Conservation (phyloP, 2,888 invertebrate genomes). For the Coremacera marginata region DNA sequence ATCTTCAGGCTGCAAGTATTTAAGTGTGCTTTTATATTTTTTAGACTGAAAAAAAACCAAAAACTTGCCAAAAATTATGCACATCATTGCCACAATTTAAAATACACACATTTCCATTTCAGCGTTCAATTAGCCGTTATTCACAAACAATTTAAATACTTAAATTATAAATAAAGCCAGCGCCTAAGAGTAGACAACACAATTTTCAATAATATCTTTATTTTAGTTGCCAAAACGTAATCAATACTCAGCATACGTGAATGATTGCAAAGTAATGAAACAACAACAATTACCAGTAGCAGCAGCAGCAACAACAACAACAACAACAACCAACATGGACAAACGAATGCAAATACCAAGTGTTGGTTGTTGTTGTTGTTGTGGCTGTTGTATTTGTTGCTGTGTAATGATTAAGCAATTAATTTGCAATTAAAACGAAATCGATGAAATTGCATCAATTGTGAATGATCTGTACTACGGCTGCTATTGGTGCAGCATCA, state of each 20-base stretch:
- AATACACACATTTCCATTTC: too few species aligned
- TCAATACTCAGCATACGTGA: conserved; percentile 28
- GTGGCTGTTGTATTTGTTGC: conserved; percentile 43
- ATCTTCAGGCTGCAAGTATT: too few species aligned
- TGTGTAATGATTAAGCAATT: conserved; percentile 63
- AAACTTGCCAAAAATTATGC: too few species aligned
- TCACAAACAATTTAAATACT: too few species aligned
- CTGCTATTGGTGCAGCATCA: conserved; percentile 5
- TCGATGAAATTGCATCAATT: conserved; percentile 32
- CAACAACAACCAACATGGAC: neutral
- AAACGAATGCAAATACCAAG: neutral
- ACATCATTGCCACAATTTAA: too few species aligned
- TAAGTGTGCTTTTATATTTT: too few species aligned
- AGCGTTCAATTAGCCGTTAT: too few species aligned
- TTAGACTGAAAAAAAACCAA: too few species aligned
- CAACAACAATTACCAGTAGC: neutral
- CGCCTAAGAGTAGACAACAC: conserved; percentile 6
- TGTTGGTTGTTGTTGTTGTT: conserved; percentile 10
- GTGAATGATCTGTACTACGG: neutral
- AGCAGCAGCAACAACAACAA: neutral
- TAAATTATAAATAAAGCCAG: too few species aligned
- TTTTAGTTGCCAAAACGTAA: conserved; percentile 13
- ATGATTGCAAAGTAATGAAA: conserved; percentile 23
- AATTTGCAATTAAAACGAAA: conserved; percentile 65
- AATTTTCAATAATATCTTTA: neutral